Percentiles rank a stretch among this genome's conserved stretches.
phyloP scores from a whole-genome alignment of 1,140 invertebrate genomes.

The Cyclina sinensis region DNA sequence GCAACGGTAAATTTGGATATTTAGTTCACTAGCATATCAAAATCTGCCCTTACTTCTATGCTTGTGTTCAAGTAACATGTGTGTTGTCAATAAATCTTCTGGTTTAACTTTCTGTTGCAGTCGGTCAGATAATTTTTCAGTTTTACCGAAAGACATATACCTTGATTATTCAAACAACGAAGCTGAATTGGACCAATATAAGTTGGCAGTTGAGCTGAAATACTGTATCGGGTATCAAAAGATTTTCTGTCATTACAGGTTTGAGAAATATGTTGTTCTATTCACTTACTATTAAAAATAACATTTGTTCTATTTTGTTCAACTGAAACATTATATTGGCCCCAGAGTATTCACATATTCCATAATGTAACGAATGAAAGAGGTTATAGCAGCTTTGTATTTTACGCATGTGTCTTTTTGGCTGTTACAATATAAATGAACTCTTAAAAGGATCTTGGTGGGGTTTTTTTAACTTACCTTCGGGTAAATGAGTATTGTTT shows the following conservation, averaged over 20 bases:
- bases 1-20: too few species aligned
- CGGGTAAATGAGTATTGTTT: conserved; percentile 58
- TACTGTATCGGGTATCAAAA: too few species aligned
- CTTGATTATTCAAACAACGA: too few species aligned
- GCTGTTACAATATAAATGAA: background rate
- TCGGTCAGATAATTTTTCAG: background rate
- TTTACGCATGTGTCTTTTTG: background rate
- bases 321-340: background rate
- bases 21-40: background rate
- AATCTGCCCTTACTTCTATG: background rate
- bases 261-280: too few species aligned
- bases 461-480: conserved; percentile 69
- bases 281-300: too few species aligned
- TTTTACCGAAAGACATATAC: background rate
- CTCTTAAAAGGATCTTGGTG: background rate
- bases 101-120: background rate
- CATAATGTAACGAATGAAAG: background rate
- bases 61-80: background rate
- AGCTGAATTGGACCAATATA: too few species aligned
- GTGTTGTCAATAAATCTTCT: background rate
- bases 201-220: too few species aligned
- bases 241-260: too few species aligned
- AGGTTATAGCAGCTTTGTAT: background rate
- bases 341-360: background rate
- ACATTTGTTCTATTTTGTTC: too few species aligned